Evolutionary conservation across 2,113 vertebrate species (phyloP).

Genomic region (Triplophysa rosa): DNA sequence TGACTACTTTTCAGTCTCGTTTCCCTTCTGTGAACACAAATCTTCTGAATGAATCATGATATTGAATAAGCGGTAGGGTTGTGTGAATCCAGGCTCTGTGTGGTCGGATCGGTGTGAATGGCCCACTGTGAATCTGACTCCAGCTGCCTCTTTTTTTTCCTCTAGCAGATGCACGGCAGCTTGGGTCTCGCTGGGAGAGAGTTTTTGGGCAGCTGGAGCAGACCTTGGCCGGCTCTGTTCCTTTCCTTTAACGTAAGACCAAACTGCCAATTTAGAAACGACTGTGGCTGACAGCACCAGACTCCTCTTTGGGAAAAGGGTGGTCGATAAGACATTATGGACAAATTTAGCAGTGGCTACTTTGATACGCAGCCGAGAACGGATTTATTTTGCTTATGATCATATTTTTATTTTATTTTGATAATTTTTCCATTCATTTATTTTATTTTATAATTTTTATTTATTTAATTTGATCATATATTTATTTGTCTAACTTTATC

Average conservation of each 20-base stretch:
- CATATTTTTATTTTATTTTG: too few relatives aligned
- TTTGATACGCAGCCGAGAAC: too few relatives aligned
- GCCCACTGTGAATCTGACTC: conserved; percentile 22
- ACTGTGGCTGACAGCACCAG: conserved; percentile 1
- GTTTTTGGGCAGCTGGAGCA: conserved; percentile 32
- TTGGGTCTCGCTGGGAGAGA: conserved; percentile 33
- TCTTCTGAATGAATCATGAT: conserved; percentile 4
- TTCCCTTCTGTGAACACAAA: not conserved
- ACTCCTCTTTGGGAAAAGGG: not conserved
- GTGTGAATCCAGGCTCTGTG: conserved; percentile 1
- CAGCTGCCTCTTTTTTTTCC: conserved; percentile 25
- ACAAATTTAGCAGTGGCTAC: not conserved
- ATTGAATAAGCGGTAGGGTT: conserved; percentile 4
- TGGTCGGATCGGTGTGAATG: conserved; percentile 15
- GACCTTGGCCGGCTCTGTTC: conserved; percentile 21
- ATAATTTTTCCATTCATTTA: too few relatives aligned
- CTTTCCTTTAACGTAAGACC: conserved; percentile 5
- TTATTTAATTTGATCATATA: too few relatives aligned
- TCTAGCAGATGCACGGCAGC: conserved; percentile 25
- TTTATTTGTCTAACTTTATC: too few relatives aligned
- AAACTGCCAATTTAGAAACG: conserved; percentile 11
- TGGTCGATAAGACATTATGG: conserved; percentile 6
- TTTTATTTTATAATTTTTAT: too few relatives aligned
- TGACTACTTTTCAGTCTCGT: not conserved
- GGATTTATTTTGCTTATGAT: too few relatives aligned